Percentiles rank a stretch among this genome's conserved stretches.
Conservation (phyloP, 1,140 invertebrate genomes). For the Drosophila ambigua region DNA sequence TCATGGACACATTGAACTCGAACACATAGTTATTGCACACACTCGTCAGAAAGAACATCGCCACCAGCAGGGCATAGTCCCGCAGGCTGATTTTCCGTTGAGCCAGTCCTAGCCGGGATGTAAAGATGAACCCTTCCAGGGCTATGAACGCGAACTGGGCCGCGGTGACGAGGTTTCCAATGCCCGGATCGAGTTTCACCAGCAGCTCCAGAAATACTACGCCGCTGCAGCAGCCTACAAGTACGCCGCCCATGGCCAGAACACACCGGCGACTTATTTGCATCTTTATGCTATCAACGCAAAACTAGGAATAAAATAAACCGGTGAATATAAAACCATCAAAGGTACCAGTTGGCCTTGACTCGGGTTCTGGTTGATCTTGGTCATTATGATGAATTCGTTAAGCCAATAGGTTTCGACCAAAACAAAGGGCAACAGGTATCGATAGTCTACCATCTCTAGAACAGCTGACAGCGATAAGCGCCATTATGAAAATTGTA, state of each 20-base stretch:
- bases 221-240: slow-evolving; percentile 96
- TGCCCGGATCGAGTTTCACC: slow-evolving; percentile 94
- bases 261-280: slow-evolving; percentile 10
- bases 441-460: slow-evolving; percentile 13
- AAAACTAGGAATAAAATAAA: background rate
- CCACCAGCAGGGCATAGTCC: slow-evolving; percentile 93
- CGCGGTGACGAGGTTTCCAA: slow-evolving; percentile 97
- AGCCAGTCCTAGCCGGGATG: slow-evolving; percentile 91
- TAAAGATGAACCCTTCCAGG: slow-evolving; percentile 95
- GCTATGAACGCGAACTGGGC: slow-evolving; percentile 96
- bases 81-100: slow-evolving; percentile 89
- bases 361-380: slow-evolving; percentile 11
- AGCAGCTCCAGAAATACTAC: slow-evolving; percentile 95
- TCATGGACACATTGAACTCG: slow-evolving; percentile 98
- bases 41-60: slow-evolving; percentile 96
- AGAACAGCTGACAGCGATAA: slow-evolving; percentile 14
- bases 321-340: background rate
- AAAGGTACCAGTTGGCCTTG: background rate
- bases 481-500: background rate
- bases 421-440: slow-evolving; percentile 57
- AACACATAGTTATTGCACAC: slow-evolving; percentile 98
- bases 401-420: slow-evolving; percentile 39
- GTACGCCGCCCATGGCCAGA: slow-evolving; percentile 85
- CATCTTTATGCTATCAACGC: background rate
- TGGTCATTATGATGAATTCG: slow-evolving; percentile 27